Percentiles rank a stretch among this genome's conserved stretches.
Evolutionary conservation across 2,113 vertebrate species (phyloP).

Genomic region (Etheostoma spectabile): DNA sequence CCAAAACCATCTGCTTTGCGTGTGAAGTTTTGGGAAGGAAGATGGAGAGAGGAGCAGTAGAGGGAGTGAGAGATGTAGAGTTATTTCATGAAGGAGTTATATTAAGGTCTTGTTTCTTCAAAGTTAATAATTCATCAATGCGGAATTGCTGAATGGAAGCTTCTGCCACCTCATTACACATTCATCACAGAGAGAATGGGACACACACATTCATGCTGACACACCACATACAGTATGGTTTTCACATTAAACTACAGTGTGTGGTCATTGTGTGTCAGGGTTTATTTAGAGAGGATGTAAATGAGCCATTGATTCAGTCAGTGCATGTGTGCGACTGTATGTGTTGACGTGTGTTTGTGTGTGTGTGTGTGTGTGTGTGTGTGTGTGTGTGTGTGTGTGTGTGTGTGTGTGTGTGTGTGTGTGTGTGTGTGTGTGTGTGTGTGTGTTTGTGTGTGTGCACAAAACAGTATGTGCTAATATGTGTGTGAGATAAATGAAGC

Average conservation of each 20-base stretch:
- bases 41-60: conserved; percentile 18
- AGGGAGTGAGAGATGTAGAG: conserved; percentile 40
- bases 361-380: neutral
- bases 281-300: conserved; percentile 53
- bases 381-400: neutral
- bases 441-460: neutral
- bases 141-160: conserved; percentile 78
- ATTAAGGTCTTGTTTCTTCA: conserved; percentile 75
- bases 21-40: conserved; percentile 46
- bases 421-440: conserved; percentile 9
- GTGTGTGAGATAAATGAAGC: conserved; percentile 66
- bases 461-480: conserved; percentile 38
- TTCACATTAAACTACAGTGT: conserved; percentile 56
- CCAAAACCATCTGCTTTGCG: conserved; percentile 56
- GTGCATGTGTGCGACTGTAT: neutral
- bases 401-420: conserved; percentile 14
- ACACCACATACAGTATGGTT: conserved; percentile 65
- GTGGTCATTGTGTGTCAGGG: conserved; percentile 44
- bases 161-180: conserved; percentile 81
- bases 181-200: conserved; percentile 72
- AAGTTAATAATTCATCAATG: conserved; percentile 82
- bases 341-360: neutral
- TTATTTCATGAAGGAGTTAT: conserved; percentile 76
- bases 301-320: conserved; percentile 61
- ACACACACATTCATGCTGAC: conserved; percentile 73